Base-by-base conservation (phyloP, 2,888 invertebrate genomes). In the Calliopum simillimum region DNA sequence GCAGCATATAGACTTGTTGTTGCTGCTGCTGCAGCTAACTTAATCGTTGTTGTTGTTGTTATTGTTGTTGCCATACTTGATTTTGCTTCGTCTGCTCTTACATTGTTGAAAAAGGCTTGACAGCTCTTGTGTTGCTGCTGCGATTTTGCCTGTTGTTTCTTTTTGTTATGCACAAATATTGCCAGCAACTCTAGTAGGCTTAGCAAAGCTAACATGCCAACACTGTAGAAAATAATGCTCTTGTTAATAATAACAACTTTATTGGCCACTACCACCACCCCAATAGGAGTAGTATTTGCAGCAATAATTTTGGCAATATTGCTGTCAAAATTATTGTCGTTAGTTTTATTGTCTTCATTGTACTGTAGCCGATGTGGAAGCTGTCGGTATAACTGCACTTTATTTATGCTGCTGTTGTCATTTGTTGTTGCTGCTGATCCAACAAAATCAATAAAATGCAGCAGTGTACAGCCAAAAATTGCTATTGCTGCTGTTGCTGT, bases 291-390 rank as follows among this genome's bases (percentile, higher is more conserved):
- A 33, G 25, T 11, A 16, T 41, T 2, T 25, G 51, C 16, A 11
- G 43, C 51, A 16, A 33, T 8, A 41, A 41, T 21, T 21, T 43
- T 19, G 14, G 16, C 23, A 56, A 46, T 23, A 23, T 66, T 55
- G 55, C 44, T 66, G 56, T 14, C 16, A 21, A 53, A 41, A 25
- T 55, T 21, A n/a, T 43, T 23, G 44, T 21, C 65, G 21, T 43
- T 44, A 21, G 23, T 56, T 23, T 56, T 43, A 46, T 44, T 44
- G 55, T 25, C 53, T 16, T n/a, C n/a, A 23, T 41, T 41, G 43
- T 19, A 13, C 12, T 53, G 19, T 53, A 14, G 43, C 13, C 43
- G 51, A 51, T 21, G 5, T n/a, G 8, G 11, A 33, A 11, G 19
- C 16, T 58, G 12, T 33, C 8, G 8, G 1, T 12, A 33, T 56